Percentiles rank a stretch among this genome's conserved stretches.
phyloP scores from a whole-genome alignment of 2,113 vertebrate species.

The Odontesthes bonariensis region DNA sequence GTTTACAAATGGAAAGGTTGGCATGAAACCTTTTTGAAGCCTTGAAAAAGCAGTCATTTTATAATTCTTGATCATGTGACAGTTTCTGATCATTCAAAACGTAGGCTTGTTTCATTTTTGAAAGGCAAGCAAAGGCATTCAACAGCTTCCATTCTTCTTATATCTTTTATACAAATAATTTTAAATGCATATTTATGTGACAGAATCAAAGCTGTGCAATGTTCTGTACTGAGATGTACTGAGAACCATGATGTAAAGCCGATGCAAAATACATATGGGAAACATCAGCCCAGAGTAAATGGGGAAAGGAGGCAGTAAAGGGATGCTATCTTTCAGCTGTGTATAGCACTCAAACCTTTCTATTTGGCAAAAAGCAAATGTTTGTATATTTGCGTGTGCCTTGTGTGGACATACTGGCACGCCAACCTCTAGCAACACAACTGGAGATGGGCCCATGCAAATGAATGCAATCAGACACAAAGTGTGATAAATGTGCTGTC shows the following conservation, averaged over 20 bases:
- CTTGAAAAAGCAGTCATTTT: too few relatives aligned
- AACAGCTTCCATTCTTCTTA: too few relatives aligned
- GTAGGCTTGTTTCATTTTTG: too few relatives aligned
- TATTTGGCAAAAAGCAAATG: slow-evolving; percentile 48
- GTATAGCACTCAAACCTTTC: slow-evolving; percentile 7
- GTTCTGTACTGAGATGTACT: slow-evolving; percentile 20
- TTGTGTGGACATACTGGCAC: slow-evolving; percentile 60
- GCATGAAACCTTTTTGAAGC: too few relatives aligned
- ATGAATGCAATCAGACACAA: slow-evolving; percentile 71
- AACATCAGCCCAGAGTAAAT: slow-evolving; percentile 46
- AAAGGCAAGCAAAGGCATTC: too few relatives aligned
- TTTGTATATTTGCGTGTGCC: slow-evolving; percentile 49
- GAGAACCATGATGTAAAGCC: slow-evolving; percentile 23
- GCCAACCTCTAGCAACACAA: slow-evolving; percentile 51
- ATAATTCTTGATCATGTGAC: too few relatives aligned
- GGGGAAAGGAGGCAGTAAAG: slow-evolving; percentile 20
- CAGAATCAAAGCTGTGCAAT: slow-evolving; percentile 17
- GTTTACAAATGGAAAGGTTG: too few relatives aligned
- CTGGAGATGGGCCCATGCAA: slow-evolving; percentile 71
- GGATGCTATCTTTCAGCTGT: slow-evolving; percentile 11
- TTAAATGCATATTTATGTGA: too few relatives aligned
- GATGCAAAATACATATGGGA: slow-evolving; percentile 24
- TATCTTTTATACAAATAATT: too few relatives aligned
- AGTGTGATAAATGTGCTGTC: slow-evolving; percentile 79
- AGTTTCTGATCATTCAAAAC: too few relatives aligned